Conservation (phyloP, 1,140 invertebrate species). For the Heliconius nattereri region DNA sequence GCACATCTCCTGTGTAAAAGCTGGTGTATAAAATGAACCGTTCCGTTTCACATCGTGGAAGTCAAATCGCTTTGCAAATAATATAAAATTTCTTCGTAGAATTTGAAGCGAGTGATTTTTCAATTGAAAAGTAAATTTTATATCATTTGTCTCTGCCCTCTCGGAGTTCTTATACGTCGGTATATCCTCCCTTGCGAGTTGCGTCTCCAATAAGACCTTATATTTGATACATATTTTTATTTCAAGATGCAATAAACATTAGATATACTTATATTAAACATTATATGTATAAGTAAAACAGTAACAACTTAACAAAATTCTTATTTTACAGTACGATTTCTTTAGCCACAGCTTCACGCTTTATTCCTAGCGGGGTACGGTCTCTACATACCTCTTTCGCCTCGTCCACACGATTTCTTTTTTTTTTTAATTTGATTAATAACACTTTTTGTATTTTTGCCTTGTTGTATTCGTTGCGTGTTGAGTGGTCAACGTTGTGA, state of each 20-base stretch:
- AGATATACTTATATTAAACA: too few species aligned
- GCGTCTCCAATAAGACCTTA: background rate
- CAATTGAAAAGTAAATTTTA: conserved; percentile 7
- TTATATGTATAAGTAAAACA: too few species aligned
- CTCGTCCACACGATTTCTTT: too few species aligned
- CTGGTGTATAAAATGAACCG: background rate
- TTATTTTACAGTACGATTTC: too few species aligned
- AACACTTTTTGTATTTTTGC: too few species aligned
- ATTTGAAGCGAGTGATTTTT: conserved; percentile 7
- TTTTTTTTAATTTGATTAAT: too few species aligned
- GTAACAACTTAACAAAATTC: too few species aligned
- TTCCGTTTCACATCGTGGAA: background rate
- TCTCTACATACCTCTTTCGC: too few species aligned
- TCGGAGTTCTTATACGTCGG: background rate
- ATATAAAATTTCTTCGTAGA: conserved; percentile 6
- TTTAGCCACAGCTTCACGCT: too few species aligned
- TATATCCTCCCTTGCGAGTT: background rate
- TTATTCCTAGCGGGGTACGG: too few species aligned
- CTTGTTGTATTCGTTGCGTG: too few species aligned
- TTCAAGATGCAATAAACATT: background rate
- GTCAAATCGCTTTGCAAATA: conserved; percentile 10
- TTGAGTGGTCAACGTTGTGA: too few species aligned
- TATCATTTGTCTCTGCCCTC: background rate
- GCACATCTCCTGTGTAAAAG: background rate
- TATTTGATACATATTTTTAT: conserved; percentile 1